Evolutionary conservation across 2,113 vertebrate species (phyloP).

Genomic region (Cinclus cinclus): DNA sequence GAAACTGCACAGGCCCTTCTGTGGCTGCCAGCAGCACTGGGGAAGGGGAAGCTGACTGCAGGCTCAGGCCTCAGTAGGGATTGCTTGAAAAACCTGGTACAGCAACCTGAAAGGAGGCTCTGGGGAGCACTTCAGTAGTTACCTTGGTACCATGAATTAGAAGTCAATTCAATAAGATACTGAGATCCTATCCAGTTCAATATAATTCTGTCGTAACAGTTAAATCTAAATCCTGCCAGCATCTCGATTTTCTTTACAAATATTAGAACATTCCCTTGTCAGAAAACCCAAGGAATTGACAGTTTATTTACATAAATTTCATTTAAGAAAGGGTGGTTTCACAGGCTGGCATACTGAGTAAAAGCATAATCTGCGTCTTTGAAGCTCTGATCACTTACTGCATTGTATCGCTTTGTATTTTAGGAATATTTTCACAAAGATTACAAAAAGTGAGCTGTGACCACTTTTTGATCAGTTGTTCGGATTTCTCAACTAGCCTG

Average conservation of each 20-base stretch:
- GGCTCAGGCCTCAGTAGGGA: not conserved
- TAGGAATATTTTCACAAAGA: not conserved
- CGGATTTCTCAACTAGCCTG: not conserved
- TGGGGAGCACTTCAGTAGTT: not conserved
- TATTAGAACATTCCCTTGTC: not conserved
- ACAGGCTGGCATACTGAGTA: not conserved
- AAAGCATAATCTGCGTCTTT: not conserved
- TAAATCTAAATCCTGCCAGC: not conserved
- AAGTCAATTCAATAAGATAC: not conserved
- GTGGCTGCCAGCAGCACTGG: accelerated
- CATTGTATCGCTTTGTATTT: constrained; percentile 5
- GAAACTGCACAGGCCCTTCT: not conserved
- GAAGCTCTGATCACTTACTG: not conserved
- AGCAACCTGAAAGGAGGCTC: not conserved
- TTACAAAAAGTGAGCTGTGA: not conserved
- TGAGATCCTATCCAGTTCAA: not conserved
- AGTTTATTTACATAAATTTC: constrained; percentile 19
- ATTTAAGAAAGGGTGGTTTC: not conserved
- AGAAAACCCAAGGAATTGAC: not conserved
- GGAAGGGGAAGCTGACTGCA: not conserved
- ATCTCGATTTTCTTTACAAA: not conserved
- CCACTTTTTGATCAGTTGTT: not conserved
- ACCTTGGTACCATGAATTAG: not conserved
- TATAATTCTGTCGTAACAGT: not conserved
- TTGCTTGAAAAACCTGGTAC: not conserved